phyloP scores from a whole-genome alignment of 2,797 vertebrate species.

The Vireo griseus region DNA sequence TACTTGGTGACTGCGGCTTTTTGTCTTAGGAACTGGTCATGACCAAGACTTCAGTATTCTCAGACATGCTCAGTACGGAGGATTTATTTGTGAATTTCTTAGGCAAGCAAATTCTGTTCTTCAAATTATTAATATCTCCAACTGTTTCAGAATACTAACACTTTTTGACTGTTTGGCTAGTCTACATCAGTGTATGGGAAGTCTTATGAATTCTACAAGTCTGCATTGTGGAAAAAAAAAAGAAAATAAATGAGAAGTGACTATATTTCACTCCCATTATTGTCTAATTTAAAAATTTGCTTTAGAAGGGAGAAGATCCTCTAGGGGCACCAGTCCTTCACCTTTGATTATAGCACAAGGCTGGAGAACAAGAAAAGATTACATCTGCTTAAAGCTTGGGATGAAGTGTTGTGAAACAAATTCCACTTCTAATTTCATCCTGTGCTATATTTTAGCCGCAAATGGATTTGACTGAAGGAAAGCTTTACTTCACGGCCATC shows the following conservation, averaged over 20 bases:
- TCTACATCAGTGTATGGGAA: not conserved
- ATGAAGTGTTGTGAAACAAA: not conserved
- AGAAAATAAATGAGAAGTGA: not conserved
- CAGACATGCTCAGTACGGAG: not conserved
- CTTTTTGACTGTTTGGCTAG: not conserved
- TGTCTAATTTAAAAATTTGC: not conserved
- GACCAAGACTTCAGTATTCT: not conserved
- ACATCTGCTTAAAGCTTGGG: not conserved
- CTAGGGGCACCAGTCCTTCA: not conserved
- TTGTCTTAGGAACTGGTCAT: constrained; percentile 10
- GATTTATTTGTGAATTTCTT: constrained; percentile 14
- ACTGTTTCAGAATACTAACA: not conserved
- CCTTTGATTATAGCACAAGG: not conserved
- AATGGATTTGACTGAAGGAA: not conserved
- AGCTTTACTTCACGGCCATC: not conserved
- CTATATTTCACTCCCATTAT: not conserved
- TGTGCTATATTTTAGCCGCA: not conserved
- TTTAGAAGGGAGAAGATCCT: not conserved
- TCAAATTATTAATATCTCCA: not conserved
- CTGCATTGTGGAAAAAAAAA: not conserved
- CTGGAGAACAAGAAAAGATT: not conserved
- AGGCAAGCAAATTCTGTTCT: not conserved
- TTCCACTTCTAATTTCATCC: not conserved
- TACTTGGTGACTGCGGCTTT: constrained; percentile 52
- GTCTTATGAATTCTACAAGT: not conserved